Evolutionary conservation across 2,888 invertebrate genomes (phyloP).

Genomic region (Alcis repandata): DNA sequence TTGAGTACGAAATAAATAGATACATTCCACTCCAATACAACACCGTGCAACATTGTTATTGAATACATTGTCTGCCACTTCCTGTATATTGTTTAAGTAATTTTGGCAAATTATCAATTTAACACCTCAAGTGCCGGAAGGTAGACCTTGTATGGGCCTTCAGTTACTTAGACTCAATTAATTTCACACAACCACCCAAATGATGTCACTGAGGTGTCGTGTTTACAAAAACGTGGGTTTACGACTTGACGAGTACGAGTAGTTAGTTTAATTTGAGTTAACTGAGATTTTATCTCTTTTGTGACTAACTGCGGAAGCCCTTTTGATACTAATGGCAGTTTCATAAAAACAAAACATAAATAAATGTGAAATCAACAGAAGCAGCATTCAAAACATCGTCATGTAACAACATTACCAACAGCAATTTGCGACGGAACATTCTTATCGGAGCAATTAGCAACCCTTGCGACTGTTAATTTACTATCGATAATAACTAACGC

Average conservation of each 20-base stretch:
- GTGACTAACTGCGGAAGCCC: background rate
- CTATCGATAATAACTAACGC: constrained; percentile 31
- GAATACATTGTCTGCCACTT: constrained; percentile 15
- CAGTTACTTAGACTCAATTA: constrained; percentile 30
- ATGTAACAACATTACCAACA: constrained; percentile 49
- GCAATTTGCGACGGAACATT: constrained; percentile 55
- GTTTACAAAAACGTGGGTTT: constrained; percentile 17
- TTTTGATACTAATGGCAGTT: background rate
- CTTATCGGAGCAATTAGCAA: constrained; percentile 64
- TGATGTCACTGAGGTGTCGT: constrained; percentile 36
- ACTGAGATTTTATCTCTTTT: constrained; percentile 11
- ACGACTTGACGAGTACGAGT: constrained; percentile 18
- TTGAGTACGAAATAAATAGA: background rate
- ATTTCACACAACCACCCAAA: constrained; percentile 22
- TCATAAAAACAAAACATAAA: background rate
- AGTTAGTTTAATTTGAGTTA: constrained; percentile 18
- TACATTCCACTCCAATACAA: constrained; percentile 1
- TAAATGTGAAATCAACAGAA: constrained; percentile 19
- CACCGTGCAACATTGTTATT: constrained; percentile 2
- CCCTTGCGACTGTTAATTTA: constrained; percentile 39
- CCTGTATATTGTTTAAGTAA: constrained; percentile 31
- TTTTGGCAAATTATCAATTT: constrained; percentile 40
- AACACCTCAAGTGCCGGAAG: constrained; percentile 43
- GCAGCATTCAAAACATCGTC: constrained; percentile 1
- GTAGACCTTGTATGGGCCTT: constrained; percentile 38